Evolutionary conservation across 2,888 invertebrate genomes (phyloP).

Genomic region (Drosophila vallismaia): DNA sequence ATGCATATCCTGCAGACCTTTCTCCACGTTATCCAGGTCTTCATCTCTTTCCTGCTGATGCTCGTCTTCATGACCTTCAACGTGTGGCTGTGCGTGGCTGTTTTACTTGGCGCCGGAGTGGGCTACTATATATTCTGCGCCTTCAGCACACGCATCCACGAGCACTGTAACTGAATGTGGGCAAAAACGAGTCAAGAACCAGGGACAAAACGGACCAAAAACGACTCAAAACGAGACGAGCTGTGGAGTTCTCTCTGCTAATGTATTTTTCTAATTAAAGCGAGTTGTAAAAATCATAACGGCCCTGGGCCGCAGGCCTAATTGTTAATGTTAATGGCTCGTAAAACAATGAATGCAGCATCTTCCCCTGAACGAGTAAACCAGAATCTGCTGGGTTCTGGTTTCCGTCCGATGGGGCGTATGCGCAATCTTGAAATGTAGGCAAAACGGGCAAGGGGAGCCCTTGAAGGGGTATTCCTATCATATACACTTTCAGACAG

Average conservation of each 20-base stretch:
- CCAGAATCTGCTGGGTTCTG: conserved; percentile 39
- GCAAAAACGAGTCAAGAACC: neutral
- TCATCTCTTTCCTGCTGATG: conserved; percentile 95
- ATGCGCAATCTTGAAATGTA: conserved; percentile 40
- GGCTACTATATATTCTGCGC: conserved; percentile 95
- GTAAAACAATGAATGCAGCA: conserved; percentile 74
- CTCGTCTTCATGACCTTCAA: conserved; percentile 98
- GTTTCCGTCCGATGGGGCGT: conserved; percentile 26
- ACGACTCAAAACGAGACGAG: conserved; percentile 3
- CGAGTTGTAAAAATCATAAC: conserved; percentile 67
- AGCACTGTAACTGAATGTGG: conserved; percentile 59
- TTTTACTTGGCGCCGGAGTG: conserved; percentile 93
- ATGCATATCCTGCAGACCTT: conserved; percentile 92
- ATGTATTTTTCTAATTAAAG: conserved; percentile 78
- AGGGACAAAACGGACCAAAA: neutral
- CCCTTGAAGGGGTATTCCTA: neutral
- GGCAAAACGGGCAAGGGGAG: neutral
- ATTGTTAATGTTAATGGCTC: conserved; percentile 78
- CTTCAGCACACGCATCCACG: conserved; percentile 28
- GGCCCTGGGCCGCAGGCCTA: conserved; percentile 47
- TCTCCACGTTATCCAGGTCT: conserved; percentile 92
- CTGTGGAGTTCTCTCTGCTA: conserved; percentile 44
- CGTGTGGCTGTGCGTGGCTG: conserved; percentile 94
- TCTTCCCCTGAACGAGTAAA: conserved; percentile 26
- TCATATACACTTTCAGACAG: neutral